Percentiles rank a stretch among this genome's conserved stretches.
These are phyloP conservation scores for Diplodus puntazzo DNA, from an alignment of 2,797 vertebrate genomes.

Conservation along the genomic window DNA sequence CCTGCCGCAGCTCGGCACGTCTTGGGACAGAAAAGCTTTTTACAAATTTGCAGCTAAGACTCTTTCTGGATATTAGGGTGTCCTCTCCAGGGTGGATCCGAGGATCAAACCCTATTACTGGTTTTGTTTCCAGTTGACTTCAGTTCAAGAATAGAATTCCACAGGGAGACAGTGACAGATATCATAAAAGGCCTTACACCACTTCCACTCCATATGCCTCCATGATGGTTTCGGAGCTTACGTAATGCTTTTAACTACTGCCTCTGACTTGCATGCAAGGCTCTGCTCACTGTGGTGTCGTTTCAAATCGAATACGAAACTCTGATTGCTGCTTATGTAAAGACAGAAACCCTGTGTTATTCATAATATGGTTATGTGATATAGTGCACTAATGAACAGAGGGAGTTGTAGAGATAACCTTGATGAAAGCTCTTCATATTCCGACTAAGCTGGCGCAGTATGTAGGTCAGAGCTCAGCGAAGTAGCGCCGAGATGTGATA, in stretches of 20 bases:
- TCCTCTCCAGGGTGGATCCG: slow-evolving; percentile 61
- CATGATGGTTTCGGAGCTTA: slow-evolving; percentile 59
- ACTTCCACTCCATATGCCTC: slow-evolving; percentile 35
- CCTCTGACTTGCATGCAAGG: slow-evolving; percentile 30
- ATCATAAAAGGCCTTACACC: slow-evolving; percentile 41
- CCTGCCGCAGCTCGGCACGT: slow-evolving; percentile 24
- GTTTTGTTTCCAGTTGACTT: slow-evolving; percentile 74
- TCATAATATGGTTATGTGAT: slow-evolving; percentile 42
- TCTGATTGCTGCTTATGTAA: slow-evolving; percentile 63
- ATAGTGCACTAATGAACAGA: slow-evolving; percentile 59
- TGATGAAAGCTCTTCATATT: slow-evolving; percentile 64
- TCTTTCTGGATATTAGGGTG: slow-evolving; percentile 52
- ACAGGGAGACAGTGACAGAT: slow-evolving; percentile 50
- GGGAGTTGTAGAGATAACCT: slow-evolving; percentile 53
- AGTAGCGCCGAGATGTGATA: slow-evolving; percentile 60
- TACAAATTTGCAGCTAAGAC: slow-evolving; percentile 62
- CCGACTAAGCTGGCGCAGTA: slow-evolving; percentile 51
- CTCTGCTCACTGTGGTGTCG: slow-evolving; percentile 43
- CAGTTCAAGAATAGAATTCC: slow-evolving; percentile 56
- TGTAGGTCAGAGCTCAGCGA: slow-evolving; percentile 70
- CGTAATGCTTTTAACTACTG: slow-evolving; percentile 65
- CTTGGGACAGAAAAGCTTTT: slow-evolving; percentile 63
- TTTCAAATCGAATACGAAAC: slow-evolving; percentile 52
- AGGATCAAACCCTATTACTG: slow-evolving; percentile 70
- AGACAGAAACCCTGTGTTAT: slow-evolving; percentile 45